A percentile compares a stretch with the other conserved stretches of the same genome.
These are phyloP conservation scores for Cotesia glomerata DNA, from an alignment of 1,140 invertebrate genomes.

Conservation along the genomic window DNA sequence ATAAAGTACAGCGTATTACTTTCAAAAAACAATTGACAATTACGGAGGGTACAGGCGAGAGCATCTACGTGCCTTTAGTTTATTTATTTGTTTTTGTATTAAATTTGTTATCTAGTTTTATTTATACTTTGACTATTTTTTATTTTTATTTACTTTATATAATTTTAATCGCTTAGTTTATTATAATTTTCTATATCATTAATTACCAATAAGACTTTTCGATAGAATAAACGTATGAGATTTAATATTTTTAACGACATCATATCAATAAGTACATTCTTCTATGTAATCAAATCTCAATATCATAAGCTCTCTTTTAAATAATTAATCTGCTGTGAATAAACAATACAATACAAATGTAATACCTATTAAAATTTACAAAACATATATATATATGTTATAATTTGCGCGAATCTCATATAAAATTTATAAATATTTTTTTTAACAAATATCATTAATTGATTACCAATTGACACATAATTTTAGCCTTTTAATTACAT, in stretches of 20 bases:
- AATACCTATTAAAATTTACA: too few relatives aligned
- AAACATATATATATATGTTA: too few relatives aligned
- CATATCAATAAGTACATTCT: slow-evolving; percentile 8
- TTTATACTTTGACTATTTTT: slow-evolving; percentile 17
- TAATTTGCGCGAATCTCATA: too few relatives aligned
- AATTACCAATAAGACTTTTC: not conserved
- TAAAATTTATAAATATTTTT: too few relatives aligned
- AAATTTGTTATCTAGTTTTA: slow-evolving; percentile 4
- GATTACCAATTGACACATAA: too few relatives aligned
- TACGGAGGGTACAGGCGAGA: slow-evolving; percentile 50
- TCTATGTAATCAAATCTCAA: not conserved
- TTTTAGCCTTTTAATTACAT: too few relatives aligned
- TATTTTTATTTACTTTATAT: not conserved
- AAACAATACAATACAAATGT: not conserved
- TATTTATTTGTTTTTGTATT: slow-evolving; percentile 23
- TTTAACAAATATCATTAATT: too few relatives aligned
- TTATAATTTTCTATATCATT: not conserved
- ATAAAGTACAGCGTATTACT: slow-evolving; percentile 60
- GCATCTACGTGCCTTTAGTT: slow-evolving; percentile 32
- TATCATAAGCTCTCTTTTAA: not conserved
- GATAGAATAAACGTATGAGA: not conserved
- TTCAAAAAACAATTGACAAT: slow-evolving; percentile 65
- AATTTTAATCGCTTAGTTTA: not conserved
- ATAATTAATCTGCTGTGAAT: not conserved
- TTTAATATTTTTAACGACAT: not conserved